These are phyloP conservation scores for Patagioenas fasciata DNA, from an alignment of 2,113 vertebrate genomes.

Conservation along the genomic window DNA sequence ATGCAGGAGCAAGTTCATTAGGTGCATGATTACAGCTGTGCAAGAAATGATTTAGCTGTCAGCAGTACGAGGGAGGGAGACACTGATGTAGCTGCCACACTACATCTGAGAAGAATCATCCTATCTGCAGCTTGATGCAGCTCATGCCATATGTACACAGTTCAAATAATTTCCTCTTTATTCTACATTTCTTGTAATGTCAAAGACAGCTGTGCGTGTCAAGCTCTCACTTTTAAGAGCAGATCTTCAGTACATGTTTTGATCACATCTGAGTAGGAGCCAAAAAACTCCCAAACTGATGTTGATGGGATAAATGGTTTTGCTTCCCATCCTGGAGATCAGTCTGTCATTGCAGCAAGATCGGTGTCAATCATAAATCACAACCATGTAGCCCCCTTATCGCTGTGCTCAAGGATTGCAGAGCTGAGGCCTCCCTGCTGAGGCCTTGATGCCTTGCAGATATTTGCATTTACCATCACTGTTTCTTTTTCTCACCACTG, in stretches of 20 bases:
- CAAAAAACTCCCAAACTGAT: not conserved
- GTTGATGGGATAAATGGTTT: not conserved
- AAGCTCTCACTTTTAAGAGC: not conserved
- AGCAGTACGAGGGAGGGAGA: not conserved
- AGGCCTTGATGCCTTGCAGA: not conserved
- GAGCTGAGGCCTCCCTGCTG: not conserved
- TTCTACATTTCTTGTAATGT: not conserved
- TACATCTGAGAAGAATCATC: not conserved
- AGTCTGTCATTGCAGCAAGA: not conserved
- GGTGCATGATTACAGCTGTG: not conserved
- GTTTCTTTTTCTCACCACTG: not conserved
- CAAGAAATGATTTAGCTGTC: not conserved
- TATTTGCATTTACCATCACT: slow-evolving; percentile 24
- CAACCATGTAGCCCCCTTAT: not conserved
- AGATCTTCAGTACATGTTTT: not conserved
- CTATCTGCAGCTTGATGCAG: not conserved
- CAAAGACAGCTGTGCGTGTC: not conserved
- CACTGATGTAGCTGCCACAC: not conserved
- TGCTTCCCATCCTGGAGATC: not conserved
- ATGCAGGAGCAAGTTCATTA: not conserved
- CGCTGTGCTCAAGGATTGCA: not conserved
- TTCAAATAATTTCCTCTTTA: slow-evolving; percentile 21
- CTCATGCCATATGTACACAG: not conserved
- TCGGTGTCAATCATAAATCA: not conserved
- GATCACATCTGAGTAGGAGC: not conserved